Evolutionary conservation across 30 jellyfish, hydroid and myxozoan species (phyloP).

Genomic region (Hydractinia echinata): DNA sequence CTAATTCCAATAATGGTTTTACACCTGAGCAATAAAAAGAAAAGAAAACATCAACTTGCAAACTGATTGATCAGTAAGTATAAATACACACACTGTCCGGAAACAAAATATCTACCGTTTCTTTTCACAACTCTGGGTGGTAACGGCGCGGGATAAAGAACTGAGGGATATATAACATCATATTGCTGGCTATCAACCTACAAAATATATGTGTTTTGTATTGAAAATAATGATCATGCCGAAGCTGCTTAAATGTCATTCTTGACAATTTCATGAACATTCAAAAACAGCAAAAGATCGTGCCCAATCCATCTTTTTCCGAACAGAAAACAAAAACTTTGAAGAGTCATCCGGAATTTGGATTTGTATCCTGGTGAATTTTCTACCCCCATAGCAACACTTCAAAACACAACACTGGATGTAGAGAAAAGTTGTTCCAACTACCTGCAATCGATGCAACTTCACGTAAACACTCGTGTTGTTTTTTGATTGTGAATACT

Average conservation of each 20-base stretch:
- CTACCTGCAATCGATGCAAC: slow-evolving; percentile 59
- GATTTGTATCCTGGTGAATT: no score
- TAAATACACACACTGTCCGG: neutral
- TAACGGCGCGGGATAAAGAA: slow-evolving; percentile 55
- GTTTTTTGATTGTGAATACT: slow-evolving; percentile 19
- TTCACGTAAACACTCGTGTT: slow-evolving; percentile 26
- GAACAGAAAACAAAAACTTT: no score
- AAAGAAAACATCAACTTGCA: no score
- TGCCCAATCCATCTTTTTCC: no score
- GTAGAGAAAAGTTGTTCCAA: no score
- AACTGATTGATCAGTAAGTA: neutral
- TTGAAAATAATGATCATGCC: no score
- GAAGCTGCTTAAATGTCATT: no score
- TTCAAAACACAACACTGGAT: no score
- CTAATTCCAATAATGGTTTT: slow-evolving; percentile 44
- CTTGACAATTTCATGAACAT: no score
- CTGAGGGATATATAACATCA: slow-evolving; percentile 44
- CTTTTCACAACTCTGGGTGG: slow-evolving; percentile 41
- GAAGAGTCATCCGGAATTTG: no score
- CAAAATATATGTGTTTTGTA: no score
- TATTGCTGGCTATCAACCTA: slow-evolving; percentile 58
- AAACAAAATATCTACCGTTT: slow-evolving; percentile 28
- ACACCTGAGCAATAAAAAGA: slow-evolving; percentile 23
- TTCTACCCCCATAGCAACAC: neutral
- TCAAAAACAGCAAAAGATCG: no score